A percentile compares a stretch with the other conserved stretches of the same genome.
These are phyloP conservation scores for Sapajus apella DNA, from an alignment of 2,113 vertebrate species.

Conservation along the genomic window DNA sequence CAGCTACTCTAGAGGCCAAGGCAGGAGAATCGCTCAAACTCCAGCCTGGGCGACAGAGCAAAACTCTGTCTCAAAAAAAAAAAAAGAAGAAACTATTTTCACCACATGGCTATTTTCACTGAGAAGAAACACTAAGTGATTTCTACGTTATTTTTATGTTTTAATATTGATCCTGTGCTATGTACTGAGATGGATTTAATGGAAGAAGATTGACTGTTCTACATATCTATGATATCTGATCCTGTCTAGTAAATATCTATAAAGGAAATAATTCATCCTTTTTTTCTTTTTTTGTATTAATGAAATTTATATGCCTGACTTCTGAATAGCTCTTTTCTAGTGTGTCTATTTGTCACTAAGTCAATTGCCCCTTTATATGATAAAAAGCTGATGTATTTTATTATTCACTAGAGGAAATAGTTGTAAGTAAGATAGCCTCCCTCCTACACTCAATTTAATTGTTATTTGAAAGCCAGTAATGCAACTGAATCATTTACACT, in stretches of 20 bases:
- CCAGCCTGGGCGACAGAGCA: too few relatives aligned
- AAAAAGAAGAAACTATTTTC: background rate
- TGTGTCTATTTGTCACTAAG: conserved; percentile 19
- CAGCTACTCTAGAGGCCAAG: too few relatives aligned
- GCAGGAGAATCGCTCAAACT: too few relatives aligned
- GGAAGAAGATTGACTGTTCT: conserved; percentile 43
- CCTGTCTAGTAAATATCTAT: conserved; percentile 57
- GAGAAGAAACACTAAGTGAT: background rate
- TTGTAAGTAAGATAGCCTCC: conserved; percentile 53
- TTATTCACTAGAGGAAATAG: conserved; percentile 60
- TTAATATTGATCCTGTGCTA: conserved; percentile 49
- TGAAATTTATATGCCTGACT: conserved; percentile 63
- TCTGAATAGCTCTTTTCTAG: conserved; percentile 57
- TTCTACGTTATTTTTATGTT: conserved; percentile 39
- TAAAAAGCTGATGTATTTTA: conserved; percentile 58
- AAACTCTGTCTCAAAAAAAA: too few relatives aligned
- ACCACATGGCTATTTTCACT: background rate
- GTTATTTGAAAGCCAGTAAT: conserved; percentile 45
- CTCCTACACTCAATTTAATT: conserved; percentile 67
- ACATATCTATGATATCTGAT: conserved; percentile 48
- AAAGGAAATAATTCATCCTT: conserved; percentile 47
- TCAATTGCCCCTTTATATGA: conserved; percentile 51
- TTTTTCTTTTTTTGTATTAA: background rate
- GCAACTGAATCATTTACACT: background rate
- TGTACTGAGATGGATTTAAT: conserved; percentile 49